Conservation (phyloP, 2,113 vertebrate species). For the Oryzias javanicus region DNA sequence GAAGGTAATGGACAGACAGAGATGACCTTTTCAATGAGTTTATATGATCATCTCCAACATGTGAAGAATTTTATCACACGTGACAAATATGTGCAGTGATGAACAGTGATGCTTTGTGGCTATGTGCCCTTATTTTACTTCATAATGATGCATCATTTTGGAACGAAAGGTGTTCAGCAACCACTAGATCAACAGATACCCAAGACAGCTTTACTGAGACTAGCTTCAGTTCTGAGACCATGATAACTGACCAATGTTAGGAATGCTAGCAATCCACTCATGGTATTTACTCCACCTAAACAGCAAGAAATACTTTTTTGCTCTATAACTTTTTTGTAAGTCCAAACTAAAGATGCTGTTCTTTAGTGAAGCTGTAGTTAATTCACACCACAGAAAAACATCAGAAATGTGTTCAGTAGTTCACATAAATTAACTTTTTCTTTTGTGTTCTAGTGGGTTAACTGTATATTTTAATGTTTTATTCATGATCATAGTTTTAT, state of each 20-base stretch:
- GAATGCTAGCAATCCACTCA: conserved; percentile 74
- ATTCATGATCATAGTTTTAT: too few relatives aligned
- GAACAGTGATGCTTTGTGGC: not conserved
- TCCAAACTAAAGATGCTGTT: too few relatives aligned
- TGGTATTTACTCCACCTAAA: not conserved
- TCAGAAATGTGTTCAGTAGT: too few relatives aligned
- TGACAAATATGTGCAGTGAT: conserved; percentile 1
- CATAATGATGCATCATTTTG: not conserved
- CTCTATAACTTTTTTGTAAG: too few relatives aligned
- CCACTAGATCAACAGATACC: too few relatives aligned
- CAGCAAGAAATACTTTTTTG: too few relatives aligned
- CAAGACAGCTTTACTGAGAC: not conserved
- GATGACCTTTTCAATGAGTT: not conserved
- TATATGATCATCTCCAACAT: not conserved
- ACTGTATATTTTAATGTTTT: too few relatives aligned
- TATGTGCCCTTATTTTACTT: not conserved
- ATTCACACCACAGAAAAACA: too few relatives aligned
- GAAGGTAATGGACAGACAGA: not conserved
- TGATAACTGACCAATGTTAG: conserved; percentile 67
- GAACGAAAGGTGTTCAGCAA: not conserved
- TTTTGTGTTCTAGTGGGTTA: too few relatives aligned
- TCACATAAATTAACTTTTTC: too few relatives aligned
- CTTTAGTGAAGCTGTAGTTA: too few relatives aligned
- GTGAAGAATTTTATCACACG: not conserved
- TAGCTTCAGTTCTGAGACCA: conserved; percentile 63